Percentiles rank a stretch among this genome's conserved stretches.
phyloP scores from a whole-genome alignment of 2,113 vertebrate genomes.

The Thryonomys swinderianus region DNA sequence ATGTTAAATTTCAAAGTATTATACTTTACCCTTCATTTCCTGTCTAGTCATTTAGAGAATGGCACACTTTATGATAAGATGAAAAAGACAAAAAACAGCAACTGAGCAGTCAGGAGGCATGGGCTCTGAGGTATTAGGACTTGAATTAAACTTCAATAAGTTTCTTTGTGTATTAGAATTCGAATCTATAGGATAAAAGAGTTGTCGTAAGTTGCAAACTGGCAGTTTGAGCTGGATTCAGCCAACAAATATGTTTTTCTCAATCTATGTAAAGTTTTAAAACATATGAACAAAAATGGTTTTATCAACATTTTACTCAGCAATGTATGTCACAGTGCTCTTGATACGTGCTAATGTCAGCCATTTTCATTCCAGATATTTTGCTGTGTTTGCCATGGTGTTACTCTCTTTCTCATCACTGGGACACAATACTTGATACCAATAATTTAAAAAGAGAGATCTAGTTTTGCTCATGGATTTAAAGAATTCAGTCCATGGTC shows the following conservation, averaged over 20 bases:
- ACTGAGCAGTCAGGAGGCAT: neutral
- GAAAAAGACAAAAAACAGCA: neutral
- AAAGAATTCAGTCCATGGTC: neutral
- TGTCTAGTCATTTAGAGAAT: conserved; percentile 72
- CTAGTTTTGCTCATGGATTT: neutral
- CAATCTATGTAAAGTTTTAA: neutral
- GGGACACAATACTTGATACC: neutral
- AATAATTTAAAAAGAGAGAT: neutral
- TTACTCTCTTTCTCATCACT: neutral
- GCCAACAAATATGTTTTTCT: conserved; percentile 13
- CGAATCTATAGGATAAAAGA: conserved; percentile 30
- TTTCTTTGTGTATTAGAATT: conserved; percentile 37
- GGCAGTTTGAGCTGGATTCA: neutral
- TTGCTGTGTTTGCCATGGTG: neutral
- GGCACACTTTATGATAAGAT: neutral
- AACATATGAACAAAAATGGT: neutral
- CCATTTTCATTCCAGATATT: neutral
- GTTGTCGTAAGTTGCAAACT: conserved; percentile 8
- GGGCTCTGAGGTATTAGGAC: conserved; percentile 47
- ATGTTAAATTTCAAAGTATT: conserved; percentile 71
- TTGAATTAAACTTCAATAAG: conserved; percentile 66
- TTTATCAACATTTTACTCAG: neutral
- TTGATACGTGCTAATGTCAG: neutral
- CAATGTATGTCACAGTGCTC: neutral
- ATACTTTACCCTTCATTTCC: conserved; percentile 64